Evolutionary conservation across 2,888 invertebrate genomes (phyloP).

Genomic region (Balanococcus diminutus): DNA sequence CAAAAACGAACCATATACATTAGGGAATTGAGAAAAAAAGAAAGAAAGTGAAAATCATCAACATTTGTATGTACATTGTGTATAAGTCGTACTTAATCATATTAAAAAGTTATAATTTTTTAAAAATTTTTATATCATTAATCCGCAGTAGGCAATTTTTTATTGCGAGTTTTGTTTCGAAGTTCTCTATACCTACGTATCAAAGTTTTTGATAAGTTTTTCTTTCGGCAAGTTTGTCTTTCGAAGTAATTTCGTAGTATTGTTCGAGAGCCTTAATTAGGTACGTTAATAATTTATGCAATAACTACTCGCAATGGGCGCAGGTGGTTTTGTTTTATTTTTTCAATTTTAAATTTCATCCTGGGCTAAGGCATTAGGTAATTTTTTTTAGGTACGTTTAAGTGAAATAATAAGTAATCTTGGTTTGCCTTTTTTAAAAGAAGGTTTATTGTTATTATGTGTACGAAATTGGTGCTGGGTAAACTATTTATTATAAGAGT

Average conservation of each 20-base stretch:
- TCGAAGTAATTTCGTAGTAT: conserved; percentile 20
- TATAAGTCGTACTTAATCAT: too few species aligned
- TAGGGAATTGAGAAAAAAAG: neutral
- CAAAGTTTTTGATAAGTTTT: neutral
- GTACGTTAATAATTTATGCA: conserved; percentile 9
- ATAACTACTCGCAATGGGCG: neutral
- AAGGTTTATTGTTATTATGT: too few species aligned
- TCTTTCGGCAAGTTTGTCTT: neutral
- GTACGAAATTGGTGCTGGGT: too few species aligned
- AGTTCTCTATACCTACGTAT: neutral
- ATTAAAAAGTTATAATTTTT: too few species aligned
- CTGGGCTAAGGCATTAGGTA: too few species aligned
- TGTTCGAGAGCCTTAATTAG: neutral
- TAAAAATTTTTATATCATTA: neutral
- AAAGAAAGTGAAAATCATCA: neutral
- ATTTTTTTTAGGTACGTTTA: too few species aligned
- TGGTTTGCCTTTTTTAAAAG: too few species aligned
- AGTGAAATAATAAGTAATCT: too few species aligned
- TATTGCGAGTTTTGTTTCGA: neutral
- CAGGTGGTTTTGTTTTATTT: neutral
- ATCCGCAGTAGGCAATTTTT: neutral
- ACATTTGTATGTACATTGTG: neutral
- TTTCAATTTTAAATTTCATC: neutral
- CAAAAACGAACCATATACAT: neutral
- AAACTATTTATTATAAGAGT: too few species aligned